Percentiles rank a stretch among this genome's conserved stretches.
These are phyloP conservation scores for Drosophila melanica DNA, from an alignment of 1,140 invertebrate species.

Conservation along the genomic window DNA sequence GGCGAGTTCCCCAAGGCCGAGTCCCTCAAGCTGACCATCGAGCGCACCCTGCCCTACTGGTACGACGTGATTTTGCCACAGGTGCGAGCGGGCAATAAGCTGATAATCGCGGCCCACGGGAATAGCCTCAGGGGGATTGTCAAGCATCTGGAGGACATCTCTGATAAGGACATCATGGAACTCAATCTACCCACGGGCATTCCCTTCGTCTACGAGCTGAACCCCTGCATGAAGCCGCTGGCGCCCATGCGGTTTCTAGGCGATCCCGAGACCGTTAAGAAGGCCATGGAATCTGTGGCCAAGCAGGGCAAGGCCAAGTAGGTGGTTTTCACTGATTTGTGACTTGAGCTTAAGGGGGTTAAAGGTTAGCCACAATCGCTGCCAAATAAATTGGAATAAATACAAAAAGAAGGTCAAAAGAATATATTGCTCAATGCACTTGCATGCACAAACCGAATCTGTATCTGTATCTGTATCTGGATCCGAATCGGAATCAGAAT, in stretches of 20 bases:
- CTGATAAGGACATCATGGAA: slow-evolving; percentile 94
- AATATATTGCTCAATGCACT: slow-evolving; percentile 60
- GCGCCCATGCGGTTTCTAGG: slow-evolving; percentile 96
- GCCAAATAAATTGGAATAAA: slow-evolving; percentile 42
- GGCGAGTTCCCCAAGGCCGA: slow-evolving; percentile 96
- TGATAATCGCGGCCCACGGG: slow-evolving; percentile 97
- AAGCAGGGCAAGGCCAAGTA: slow-evolving; percentile 92
- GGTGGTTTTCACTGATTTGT: slow-evolving; percentile 47
- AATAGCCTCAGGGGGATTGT: slow-evolving; percentile 97
- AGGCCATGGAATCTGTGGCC: slow-evolving; percentile 96
- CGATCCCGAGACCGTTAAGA: slow-evolving; percentile 95
- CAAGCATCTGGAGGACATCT: slow-evolving; percentile 94
- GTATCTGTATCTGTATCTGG: slow-evolving; percentile 9
- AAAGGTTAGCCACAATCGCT: slow-evolving; percentile 7
- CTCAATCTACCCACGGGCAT: slow-evolving; percentile 98
- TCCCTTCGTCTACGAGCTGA: slow-evolving; percentile 97
- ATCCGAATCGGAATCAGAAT: slow-evolving; percentile 16
- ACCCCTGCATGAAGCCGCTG: slow-evolving; percentile 94
- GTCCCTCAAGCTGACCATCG: slow-evolving; percentile 95
- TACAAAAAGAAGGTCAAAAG: slow-evolving; percentile 44
- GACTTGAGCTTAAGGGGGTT: background rate
- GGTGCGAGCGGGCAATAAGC: slow-evolving; percentile 93
- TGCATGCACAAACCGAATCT: slow-evolving; percentile 34
- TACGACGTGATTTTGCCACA: slow-evolving; percentile 95
- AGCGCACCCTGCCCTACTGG: slow-evolving; percentile 96